Conservation (phyloP, 1,140 invertebrate species). For the Liolophura sinensis region DNA sequence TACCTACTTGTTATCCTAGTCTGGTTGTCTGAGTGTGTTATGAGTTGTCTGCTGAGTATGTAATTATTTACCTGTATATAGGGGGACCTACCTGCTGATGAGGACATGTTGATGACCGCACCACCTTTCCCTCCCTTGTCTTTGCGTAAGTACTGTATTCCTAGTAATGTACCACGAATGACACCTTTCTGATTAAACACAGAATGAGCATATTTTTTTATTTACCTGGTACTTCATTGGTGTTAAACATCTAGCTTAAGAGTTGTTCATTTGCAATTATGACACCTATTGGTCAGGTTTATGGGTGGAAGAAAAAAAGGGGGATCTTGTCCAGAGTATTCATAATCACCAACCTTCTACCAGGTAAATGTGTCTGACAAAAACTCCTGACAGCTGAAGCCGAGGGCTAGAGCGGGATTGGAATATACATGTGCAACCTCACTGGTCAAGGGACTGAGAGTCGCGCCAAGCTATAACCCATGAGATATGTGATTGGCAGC, state of each 20-base stretch:
- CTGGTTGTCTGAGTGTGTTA: too few relatives aligned
- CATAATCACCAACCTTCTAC: not conserved
- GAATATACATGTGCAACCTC: too few relatives aligned
- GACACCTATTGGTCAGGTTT: not conserved
- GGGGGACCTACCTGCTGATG: conserved; percentile 26
- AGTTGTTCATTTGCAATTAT: not conserved
- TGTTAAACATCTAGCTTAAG: not conserved
- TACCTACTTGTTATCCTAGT: too few relatives aligned
- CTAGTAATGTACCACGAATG: conserved; percentile 19
- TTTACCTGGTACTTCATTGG: not conserved
- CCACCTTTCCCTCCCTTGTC: conserved; percentile 32
- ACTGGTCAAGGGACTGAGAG: too few relatives aligned
- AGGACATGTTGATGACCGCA: conserved; percentile 31
- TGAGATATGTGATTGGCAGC: too few relatives aligned
- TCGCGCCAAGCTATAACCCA: too few relatives aligned
- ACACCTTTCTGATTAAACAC: conserved; percentile 17
- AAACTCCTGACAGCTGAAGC: too few relatives aligned
- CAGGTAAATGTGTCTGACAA: too few relatives aligned
- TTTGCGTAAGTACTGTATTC: conserved; percentile 24
- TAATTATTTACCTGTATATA: too few relatives aligned
- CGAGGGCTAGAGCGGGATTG: too few relatives aligned
- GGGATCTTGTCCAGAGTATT: not conserved
- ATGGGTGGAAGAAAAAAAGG: not conserved
- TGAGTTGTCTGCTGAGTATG: too few relatives aligned
- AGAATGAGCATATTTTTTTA: not conserved